These are phyloP conservation scores for Planococcus citri DNA, from an alignment of 1,140 invertebrate genomes.

Conservation along the genomic window DNA sequence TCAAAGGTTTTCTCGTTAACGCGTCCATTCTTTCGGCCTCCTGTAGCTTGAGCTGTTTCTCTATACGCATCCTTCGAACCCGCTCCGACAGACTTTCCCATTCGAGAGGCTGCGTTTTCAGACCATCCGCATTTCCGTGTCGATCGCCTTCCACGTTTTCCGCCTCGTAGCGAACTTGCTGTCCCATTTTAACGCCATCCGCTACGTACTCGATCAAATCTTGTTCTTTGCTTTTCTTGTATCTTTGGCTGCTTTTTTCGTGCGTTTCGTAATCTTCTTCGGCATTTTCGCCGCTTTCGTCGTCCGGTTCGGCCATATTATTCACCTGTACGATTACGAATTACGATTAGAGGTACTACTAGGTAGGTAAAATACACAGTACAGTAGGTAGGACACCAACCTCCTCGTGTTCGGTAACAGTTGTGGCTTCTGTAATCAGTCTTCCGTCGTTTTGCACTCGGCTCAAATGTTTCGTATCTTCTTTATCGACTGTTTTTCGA, in stretches of 20 bases:
- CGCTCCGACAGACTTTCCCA: conserved; percentile 63
- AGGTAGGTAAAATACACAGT: no score
- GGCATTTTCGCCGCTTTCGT: conserved; percentile 38
- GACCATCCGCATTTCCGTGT: conserved; percentile 42
- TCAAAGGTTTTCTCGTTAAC: conserved; percentile 59
- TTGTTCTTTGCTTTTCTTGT: conserved; percentile 45
- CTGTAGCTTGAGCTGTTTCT: conserved; percentile 27
- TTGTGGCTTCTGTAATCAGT: conserved; percentile 66
- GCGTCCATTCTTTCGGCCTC: conserved; percentile 56
- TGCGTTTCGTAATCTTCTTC: conserved; percentile 34
- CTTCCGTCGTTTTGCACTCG: conserved; percentile 58
- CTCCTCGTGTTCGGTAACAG: conserved; percentile 69
- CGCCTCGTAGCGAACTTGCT: conserved; percentile 63
- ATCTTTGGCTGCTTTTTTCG: conserved; percentile 42
- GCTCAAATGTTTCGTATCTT: conserved; percentile 50
- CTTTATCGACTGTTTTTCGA: conserved; percentile 67
- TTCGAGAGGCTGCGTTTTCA: conserved; percentile 46
- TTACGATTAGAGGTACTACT: neutral
- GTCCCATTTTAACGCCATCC: conserved; percentile 54
- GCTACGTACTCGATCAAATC: conserved; percentile 62
- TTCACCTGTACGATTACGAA: conserved; percentile 39
- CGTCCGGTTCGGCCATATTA: conserved; percentile 57
- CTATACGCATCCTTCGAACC: conserved; percentile 45
- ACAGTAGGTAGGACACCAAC: conserved; percentile 30
- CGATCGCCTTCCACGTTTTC: conserved; percentile 55